Base-by-base conservation (phyloP, 2,113 vertebrate genomes). In the Cavia aperea region DNA sequence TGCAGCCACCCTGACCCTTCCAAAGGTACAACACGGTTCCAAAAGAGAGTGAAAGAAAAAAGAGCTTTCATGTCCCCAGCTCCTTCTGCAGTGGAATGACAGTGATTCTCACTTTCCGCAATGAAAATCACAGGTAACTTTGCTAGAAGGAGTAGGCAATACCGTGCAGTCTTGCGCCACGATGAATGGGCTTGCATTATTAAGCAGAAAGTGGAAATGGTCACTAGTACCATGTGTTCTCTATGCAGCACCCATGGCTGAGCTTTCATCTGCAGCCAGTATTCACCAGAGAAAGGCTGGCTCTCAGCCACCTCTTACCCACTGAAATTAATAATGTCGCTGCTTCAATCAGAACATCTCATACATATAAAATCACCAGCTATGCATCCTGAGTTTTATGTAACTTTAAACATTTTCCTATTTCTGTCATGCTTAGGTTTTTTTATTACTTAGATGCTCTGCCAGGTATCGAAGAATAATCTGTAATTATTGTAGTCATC, bases 171-270 rank as follows among this genome's bases (percentile, higher is more conserved):
- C 94, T 94, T 94, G 93, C 93, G 94, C 93, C 94, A 39, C 18
- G 6, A 96, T 96, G 93, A 97, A 96, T 89, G 93, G 94, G 49
- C 29, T 95, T 97, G 75, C 93, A 94, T 96, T 95, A 96, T 96
- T 93, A 88, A 97, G 73, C 43, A 87, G 66, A 83, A 75, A 90
- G 75, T 4, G 88, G 89, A 92, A 94, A 81, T 1, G 15, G 60
- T 36, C 66, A 79, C 33, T 62, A 88, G 63, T 19, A 91, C 43
- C 72, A 1, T 0, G 6, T 82, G 89, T 94, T 92, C 51, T 62
- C 81, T 85, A 81, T 68, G 86, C 19, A 2, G 31, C 29, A 36
- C 0, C 0, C 51, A n/a, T 0, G 1, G 13, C 36, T 49, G 72
- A 91, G 63, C 29, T 63, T 91, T 93, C 88, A 58, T 68, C 11